phyloP scores from a whole-genome alignment of 2,797 vertebrate genomes.

The Sebastolobus altivelis region DNA sequence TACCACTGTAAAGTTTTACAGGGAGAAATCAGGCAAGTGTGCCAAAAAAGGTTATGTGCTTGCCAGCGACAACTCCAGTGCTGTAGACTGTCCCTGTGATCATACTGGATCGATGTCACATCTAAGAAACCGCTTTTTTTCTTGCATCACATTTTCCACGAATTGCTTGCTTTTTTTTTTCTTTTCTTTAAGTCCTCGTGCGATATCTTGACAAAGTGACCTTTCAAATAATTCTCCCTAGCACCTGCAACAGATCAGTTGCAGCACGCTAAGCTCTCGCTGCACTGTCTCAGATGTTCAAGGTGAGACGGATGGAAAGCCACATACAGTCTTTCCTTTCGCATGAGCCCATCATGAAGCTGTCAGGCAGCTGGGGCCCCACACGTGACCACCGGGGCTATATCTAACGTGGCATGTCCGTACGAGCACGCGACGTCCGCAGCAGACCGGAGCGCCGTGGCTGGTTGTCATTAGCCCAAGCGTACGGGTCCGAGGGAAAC shows the following conservation, averaged over 20 bases:
- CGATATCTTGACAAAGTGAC: slow-evolving; percentile 39
- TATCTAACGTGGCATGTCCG: slow-evolving; percentile 44
- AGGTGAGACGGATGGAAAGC: slow-evolving; percentile 66
- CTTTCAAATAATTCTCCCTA: slow-evolving; percentile 38
- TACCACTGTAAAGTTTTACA: slow-evolving; percentile 77
- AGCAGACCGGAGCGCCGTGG: slow-evolving; percentile 1
- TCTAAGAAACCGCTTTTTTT: neutral
- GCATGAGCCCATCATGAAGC: slow-evolving; percentile 52
- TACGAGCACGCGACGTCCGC: slow-evolving; percentile 29
- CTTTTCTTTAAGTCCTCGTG: neutral
- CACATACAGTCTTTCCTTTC: slow-evolving; percentile 55
- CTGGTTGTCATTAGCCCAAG: slow-evolving; percentile 55
- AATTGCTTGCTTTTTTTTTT: slow-evolving; percentile 23
- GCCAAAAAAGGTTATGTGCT: slow-evolving; percentile 67
- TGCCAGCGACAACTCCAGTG: slow-evolving; percentile 35
- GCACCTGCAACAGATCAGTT: slow-evolving; percentile 62
- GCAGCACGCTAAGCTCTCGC: slow-evolving; percentile 59
- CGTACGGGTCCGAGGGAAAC: slow-evolving; percentile 21
- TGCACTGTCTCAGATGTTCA: slow-evolving; percentile 66
- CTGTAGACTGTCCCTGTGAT: slow-evolving; percentile 11
- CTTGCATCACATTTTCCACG: slow-evolving; percentile 13
- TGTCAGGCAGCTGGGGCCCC: slow-evolving; percentile 51
- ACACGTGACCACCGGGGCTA: slow-evolving; percentile 44
- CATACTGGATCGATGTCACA: slow-evolving; percentile 16
- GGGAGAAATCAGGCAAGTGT: slow-evolving; percentile 64